These are phyloP conservation scores for Arctocebus calabarensis DNA, from an alignment of 2,797 vertebrate genomes.

Conservation along the genomic window DNA sequence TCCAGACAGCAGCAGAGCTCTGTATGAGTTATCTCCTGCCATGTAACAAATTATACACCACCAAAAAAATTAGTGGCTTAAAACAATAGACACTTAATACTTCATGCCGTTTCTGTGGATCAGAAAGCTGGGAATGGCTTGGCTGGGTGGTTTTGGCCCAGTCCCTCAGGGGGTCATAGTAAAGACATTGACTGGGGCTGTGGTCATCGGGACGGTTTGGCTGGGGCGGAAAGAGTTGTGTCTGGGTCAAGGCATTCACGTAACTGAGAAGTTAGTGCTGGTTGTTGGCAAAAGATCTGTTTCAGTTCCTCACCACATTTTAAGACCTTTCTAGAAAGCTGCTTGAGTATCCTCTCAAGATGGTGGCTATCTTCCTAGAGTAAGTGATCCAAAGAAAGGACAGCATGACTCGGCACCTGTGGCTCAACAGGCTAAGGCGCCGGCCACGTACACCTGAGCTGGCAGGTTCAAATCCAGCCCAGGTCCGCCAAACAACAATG, in stretches of 20 bases:
- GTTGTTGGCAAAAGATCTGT: background rate
- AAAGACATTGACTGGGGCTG: background rate
- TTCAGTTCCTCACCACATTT: background rate
- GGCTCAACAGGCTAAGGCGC: too few relatives aligned
- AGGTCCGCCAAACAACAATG: too few relatives aligned
- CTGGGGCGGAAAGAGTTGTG: background rate
- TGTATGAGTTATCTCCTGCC: background rate
- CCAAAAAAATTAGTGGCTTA: background rate
- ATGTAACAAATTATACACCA: background rate
- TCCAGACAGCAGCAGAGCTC: background rate
- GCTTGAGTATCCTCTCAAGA: background rate
- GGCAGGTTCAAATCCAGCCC: too few relatives aligned
- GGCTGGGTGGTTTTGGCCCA: background rate
- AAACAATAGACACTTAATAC: background rate
- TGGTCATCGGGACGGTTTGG: background rate
- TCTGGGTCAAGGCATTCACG: background rate
- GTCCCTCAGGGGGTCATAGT: background rate
- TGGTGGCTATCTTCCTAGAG: background rate
- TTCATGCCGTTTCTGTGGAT: background rate
- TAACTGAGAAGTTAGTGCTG: background rate
- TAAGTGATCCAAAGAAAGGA: background rate
- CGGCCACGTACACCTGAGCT: too few relatives aligned
- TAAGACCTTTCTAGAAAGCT: background rate
- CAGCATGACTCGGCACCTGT: too few relatives aligned
- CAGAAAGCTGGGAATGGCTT: background rate